A percentile compares a stretch with the other conserved stretches of the same genome.
phyloP scores from a whole-genome alignment of 2,888 invertebrate genomes.

The Morpho deidamia region DNA sequence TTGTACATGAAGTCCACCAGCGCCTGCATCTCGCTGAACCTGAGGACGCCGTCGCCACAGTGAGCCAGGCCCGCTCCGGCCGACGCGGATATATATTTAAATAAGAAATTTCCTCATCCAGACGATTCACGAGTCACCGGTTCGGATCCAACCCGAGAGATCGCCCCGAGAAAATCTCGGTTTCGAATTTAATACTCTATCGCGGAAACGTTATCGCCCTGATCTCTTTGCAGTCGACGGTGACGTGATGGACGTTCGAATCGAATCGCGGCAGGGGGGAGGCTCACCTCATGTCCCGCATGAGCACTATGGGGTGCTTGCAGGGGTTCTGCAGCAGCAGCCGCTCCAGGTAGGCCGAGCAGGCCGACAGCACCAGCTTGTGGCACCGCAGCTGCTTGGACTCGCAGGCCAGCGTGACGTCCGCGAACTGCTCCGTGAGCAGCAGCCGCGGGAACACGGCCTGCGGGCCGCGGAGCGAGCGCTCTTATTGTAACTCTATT shows the following conservation, averaged over 20 bases:
- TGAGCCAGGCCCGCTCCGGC: neutral
- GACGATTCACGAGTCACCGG: too few relatives aligned
- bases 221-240: too few relatives aligned
- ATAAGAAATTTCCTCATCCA: too few relatives aligned
- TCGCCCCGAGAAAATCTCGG: too few relatives aligned
- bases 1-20: constrained; percentile 94
- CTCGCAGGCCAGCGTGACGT: constrained; percentile 93
- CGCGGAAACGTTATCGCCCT: too few relatives aligned
- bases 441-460: constrained; percentile 87
- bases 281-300: constrained; percentile 88
- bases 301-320: constrained; percentile 90
- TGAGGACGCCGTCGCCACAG: constrained; percentile 32
- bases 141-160: too few relatives aligned
- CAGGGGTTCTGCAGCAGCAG: constrained; percentile 90
- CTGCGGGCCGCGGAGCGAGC: constrained; percentile 32
- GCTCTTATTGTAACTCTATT: too few relatives aligned
- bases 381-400: constrained; percentile 92
- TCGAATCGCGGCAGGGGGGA: too few relatives aligned
- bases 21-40: constrained; percentile 90
- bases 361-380: constrained; percentile 90
- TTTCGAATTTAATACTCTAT: too few relatives aligned
- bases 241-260: too few relatives aligned
- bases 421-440: constrained; percentile 90
- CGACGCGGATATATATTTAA: too few relatives aligned
- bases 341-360: constrained; percentile 90